A percentile compares a stretch with the other conserved stretches of the same genome.
These are phyloP conservation scores for Clunio marinus DNA, from an alignment of 2,888 invertebrate species.

Conservation along the genomic window DNA sequence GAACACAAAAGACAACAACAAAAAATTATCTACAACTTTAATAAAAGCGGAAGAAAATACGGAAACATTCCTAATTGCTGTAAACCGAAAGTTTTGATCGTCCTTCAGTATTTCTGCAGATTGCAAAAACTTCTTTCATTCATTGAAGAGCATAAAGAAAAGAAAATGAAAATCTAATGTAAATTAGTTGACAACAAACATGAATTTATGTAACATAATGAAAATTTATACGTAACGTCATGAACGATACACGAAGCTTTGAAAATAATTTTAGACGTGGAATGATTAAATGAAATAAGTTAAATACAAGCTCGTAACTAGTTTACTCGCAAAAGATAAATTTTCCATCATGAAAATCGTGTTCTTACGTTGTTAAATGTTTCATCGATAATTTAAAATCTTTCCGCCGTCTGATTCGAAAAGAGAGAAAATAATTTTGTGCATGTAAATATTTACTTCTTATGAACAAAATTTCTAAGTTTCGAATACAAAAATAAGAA, in stretches of 20 bases:
- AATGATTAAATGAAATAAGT: no score
- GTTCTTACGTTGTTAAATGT: no score
- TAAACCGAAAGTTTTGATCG: constrained; percentile 28
- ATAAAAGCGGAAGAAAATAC: constrained; percentile 32
- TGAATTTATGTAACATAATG: constrained; percentile 38
- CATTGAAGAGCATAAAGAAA: background rate
- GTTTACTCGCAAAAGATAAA: no score
- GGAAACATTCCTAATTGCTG: constrained; percentile 39
- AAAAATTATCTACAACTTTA: background rate
- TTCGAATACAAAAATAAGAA: background rate
- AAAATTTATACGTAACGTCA: constrained; percentile 37
- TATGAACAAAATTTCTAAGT: background rate
- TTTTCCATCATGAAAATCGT: no score
- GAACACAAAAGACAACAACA: no score
- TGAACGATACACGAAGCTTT: constrained; percentile 21
- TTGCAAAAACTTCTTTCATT: constrained; percentile 4
- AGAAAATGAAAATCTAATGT: constrained; percentile 18
- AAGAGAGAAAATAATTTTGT: background rate
- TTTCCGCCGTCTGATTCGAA: no score
- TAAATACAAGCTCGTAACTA: no score
- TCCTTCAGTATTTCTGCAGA: no score
- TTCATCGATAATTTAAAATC: no score
- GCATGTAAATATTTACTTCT: background rate
- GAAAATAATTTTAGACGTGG: no score
- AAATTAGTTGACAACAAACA: constrained; percentile 37